phyloP scores from a whole-genome alignment of 2,797 vertebrate genomes.

The Enteromius mattozi region DNA sequence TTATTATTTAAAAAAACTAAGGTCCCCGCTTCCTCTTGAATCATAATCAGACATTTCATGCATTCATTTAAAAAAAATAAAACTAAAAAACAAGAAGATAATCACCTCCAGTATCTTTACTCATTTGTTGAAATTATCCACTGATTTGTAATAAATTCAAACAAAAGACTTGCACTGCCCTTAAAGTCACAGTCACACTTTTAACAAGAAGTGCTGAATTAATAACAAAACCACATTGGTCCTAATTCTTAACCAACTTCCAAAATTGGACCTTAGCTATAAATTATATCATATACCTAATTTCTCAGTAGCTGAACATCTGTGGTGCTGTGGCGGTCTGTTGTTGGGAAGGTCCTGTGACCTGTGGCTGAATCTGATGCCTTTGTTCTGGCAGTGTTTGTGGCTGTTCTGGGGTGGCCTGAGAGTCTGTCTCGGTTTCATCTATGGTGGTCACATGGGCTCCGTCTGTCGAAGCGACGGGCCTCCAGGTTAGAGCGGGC shows the following conservation, averaged over 20 bases:
- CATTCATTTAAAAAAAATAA: constrained; percentile 5
- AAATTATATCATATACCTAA: background rate
- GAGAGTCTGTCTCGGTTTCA: constrained; percentile 64
- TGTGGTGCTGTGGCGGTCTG: constrained; percentile 78
- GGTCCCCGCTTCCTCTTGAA: background rate
- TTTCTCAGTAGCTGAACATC: constrained; percentile 91
- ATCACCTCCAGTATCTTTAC: background rate
- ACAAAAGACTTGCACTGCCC: background rate
- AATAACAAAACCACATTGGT: constrained; percentile 9
- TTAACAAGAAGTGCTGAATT: constrained; percentile 1
- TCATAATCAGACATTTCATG: background rate
- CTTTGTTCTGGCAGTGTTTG: constrained; percentile 57
- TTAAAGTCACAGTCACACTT: background rate
- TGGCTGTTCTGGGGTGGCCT: constrained; percentile 69
- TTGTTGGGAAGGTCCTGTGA: constrained; percentile 65
- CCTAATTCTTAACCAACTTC: background rate
- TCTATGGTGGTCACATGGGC: constrained; percentile 72
- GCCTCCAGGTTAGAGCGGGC: constrained; percentile 89
- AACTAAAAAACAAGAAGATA: background rate
- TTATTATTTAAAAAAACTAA: background rate
- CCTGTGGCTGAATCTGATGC: constrained; percentile 54
- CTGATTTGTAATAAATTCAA: background rate
- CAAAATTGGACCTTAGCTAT: background rate
- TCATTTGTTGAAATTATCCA: background rate
- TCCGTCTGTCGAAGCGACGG: constrained; percentile 78